phyloP scores from a whole-genome alignment of 1,140 invertebrate species.

The Drosophila simulans region DNA sequence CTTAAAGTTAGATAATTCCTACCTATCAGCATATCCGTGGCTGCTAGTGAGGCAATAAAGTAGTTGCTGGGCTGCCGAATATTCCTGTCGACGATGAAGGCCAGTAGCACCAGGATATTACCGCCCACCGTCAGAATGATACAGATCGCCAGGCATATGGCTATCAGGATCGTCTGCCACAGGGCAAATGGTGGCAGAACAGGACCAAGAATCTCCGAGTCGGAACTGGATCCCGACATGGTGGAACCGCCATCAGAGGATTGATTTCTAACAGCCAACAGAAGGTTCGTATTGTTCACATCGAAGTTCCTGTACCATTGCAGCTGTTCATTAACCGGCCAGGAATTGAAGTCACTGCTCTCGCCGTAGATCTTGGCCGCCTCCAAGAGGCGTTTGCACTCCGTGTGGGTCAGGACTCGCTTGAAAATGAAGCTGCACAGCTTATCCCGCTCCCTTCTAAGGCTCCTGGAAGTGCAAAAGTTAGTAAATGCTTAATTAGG shows the following conservation, averaged over 20 bases:
- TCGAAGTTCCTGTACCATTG: conserved; percentile 68
- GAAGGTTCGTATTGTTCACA: conserved; percentile 57
- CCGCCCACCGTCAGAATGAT: conserved; percentile 97
- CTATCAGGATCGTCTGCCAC: conserved; percentile 97
- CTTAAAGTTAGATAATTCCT: too few relatives aligned
- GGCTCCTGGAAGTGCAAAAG: conserved; percentile 86
- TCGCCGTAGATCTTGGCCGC: conserved; percentile 80
- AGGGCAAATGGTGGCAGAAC: conserved; percentile 93
- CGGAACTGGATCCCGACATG: conserved; percentile 51
- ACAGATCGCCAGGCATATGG: conserved; percentile 94
- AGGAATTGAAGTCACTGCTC: conserved; percentile 66
- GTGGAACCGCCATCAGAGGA: conserved; percentile 22
- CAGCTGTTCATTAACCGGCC: conserved; percentile 70
- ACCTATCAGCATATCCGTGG: conserved; percentile 99
- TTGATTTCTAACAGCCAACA: conserved; percentile 41
- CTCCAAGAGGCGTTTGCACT: conserved; percentile 87
- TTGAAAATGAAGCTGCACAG: conserved; percentile 88
- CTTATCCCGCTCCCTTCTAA: conserved; percentile 87
- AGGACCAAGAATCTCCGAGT: conserved; percentile 84
- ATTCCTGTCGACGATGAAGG: conserved; percentile 98
- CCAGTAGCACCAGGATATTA: conserved; percentile 97
- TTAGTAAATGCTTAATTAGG: neutral
- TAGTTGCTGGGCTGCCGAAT: conserved; percentile 99
- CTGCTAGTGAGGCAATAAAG: conserved; percentile 99
- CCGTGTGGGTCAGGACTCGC: conserved; percentile 86